Conservation (phyloP, 2,113 vertebrate species). For the Thamnaconus septentrionalis region DNA sequence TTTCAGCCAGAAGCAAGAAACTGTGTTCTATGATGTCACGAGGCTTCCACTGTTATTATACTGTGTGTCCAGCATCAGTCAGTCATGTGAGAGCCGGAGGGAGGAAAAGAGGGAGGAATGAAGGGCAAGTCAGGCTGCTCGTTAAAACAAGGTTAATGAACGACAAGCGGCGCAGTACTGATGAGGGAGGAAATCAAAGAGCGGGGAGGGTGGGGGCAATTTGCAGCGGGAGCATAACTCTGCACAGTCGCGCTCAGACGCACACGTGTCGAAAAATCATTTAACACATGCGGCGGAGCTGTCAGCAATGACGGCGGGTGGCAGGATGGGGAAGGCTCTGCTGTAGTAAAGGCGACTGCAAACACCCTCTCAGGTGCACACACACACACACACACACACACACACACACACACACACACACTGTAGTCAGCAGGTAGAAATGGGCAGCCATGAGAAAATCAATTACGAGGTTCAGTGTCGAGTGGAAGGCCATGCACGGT, state of each 20-base stretch:
- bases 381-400: too few relatives aligned
- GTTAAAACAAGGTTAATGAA: conserved; percentile 42
- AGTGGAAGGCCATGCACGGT: conserved; percentile 50
- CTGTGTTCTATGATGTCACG: conserved; percentile 1
- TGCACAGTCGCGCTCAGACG: neutral
- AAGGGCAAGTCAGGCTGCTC: conserved; percentile 12
- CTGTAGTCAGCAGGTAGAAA: conserved; percentile 38
- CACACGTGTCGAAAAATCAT: neutral
- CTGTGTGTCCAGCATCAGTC: conserved; percentile 18
- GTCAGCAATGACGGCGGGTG: conserved; percentile 17
- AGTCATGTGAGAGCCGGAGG: conserved; percentile 24
- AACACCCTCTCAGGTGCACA: too few relatives aligned
- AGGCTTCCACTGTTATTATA: neutral
- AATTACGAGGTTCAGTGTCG: conserved; percentile 69
- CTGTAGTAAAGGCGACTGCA: too few relatives aligned
- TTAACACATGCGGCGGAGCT: conserved; percentile 19
- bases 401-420: neutral
- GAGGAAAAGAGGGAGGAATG: conserved; percentile 12
- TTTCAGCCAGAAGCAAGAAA: too few relatives aligned
- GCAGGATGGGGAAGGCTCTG: conserved; percentile 8
- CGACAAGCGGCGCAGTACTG: conserved; percentile 6
- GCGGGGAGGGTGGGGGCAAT: conserved; percentile 1
- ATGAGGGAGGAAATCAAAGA: conserved; percentile 11
- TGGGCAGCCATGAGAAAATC: conserved; percentile 60
- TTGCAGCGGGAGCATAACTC: neutral